Percentiles rank a stretch among this genome's conserved stretches.
phyloP scores from a whole-genome alignment of 2,797 vertebrate genomes.

The Poecilia velifera region DNA sequence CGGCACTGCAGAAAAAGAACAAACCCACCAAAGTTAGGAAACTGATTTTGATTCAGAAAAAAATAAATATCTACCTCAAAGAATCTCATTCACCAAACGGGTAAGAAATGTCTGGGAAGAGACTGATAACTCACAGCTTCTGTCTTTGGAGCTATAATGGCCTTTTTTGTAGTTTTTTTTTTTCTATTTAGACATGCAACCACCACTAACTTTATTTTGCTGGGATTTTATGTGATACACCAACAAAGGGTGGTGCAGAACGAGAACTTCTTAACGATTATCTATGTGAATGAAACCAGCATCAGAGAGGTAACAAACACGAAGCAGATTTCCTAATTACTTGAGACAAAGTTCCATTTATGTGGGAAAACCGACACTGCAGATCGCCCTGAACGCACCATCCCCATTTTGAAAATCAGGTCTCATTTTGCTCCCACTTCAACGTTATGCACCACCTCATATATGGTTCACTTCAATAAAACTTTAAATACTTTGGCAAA shows the following conservation, averaged over 20 bases:
- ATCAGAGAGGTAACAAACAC: neutral
- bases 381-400: neutral
- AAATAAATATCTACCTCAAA: neutral
- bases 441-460: no score
- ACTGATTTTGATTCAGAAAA: neutral
- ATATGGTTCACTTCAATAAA: no score
- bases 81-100: neutral
- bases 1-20: constrained; percentile 69
- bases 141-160: neutral
- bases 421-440: no score
- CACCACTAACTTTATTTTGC: neutral
- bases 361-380: neutral
- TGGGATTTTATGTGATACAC: neutral
- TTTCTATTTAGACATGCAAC: neutral
- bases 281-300: neutral
- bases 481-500: no score
- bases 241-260: neutral
- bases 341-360: neutral
- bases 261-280: neutral
- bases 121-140: neutral
- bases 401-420: neutral
- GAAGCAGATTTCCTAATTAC: neutral
- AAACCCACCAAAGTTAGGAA: constrained; percentile 13
- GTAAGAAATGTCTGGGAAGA: neutral
- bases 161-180: neutral